A percentile compares a stretch with the other conserved stretches of the same genome.
phyloP scores from a whole-genome alignment of 2,888 invertebrate genomes.

The Caenorhabditis sp. region DNA sequence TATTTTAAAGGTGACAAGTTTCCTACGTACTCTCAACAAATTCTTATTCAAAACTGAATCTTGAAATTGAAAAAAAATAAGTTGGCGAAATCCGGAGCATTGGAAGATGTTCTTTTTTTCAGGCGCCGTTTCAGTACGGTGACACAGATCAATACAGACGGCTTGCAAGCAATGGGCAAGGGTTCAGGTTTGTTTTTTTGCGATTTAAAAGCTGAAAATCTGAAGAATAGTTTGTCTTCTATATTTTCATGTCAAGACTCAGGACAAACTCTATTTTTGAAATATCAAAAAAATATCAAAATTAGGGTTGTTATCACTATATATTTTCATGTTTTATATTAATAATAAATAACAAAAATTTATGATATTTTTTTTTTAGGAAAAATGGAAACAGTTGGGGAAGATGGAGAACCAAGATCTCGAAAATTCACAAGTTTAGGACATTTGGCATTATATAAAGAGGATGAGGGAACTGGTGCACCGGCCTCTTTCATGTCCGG shows the following conservation, averaged over 20 bases:
- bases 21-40: no score
- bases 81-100: no score
- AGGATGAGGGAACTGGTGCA: slow-evolving; percentile 47
- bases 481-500: slow-evolving; percentile 64
- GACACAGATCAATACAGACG: slow-evolving; percentile 65
- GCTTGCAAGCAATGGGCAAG: slow-evolving; percentile 47
- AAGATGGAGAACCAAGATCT: slow-evolving; percentile 25
- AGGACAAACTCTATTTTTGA: not conserved
- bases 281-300: no score
- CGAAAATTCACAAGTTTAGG: slow-evolving; percentile 61
- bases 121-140: slow-evolving; percentile 67
- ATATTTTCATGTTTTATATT: not conserved
- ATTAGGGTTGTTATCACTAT: not conserved
- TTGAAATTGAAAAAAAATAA: no score
- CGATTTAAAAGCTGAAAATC: not conserved
- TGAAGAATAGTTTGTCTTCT: not conserved
- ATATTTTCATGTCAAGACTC: no score
- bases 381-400: slow-evolving; percentile 39
- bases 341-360: not conserved
- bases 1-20: no score
- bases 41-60: no score
- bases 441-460: slow-evolving; percentile 68
- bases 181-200: not conserved
- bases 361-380: slow-evolving; percentile 6
- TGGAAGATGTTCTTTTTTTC: slow-evolving; percentile 12